These are phyloP conservation scores for Uria aalge DNA, from an alignment of 2,113 vertebrate species.

Conservation along the genomic window DNA sequence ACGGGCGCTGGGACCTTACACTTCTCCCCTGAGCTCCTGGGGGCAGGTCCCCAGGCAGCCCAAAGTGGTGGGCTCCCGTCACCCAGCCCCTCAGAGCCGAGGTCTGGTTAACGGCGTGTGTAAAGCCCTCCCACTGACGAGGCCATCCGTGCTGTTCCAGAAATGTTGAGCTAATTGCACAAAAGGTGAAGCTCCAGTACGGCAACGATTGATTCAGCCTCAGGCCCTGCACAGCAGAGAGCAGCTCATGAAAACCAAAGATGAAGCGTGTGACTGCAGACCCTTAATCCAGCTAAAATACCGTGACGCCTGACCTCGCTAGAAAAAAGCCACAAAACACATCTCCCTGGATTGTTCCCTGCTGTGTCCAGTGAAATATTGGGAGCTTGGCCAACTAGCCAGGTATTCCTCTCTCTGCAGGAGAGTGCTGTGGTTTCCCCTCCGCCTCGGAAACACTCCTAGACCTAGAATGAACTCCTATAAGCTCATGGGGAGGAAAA, in stretches of 20 bases:
- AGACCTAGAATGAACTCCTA: not conserved
- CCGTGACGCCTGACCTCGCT: not conserved
- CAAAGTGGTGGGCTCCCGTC: not conserved
- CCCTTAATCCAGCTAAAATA: constrained; percentile 21
- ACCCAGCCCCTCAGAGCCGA: not conserved
- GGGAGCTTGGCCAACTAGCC: not conserved
- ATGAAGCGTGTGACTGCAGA: not conserved
- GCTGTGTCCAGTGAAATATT: not conserved
- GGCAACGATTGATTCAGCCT: not conserved
- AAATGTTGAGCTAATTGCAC: not conserved
- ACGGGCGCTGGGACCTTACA: not conserved
- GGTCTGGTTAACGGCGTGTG: not conserved
- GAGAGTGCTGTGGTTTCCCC: not conserved
- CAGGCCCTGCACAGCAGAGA: not conserved
- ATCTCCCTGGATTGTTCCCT: not conserved
- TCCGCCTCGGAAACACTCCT: not conserved
- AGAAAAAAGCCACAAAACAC: not conserved
- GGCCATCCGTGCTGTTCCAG: not conserved
- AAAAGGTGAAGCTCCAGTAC: not conserved
- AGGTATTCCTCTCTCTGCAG: not conserved
- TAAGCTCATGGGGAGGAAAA: not conserved
- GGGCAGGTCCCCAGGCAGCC: not conserved
- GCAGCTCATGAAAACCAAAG: not conserved
- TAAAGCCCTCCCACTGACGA: not conserved
- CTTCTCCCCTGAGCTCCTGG: not conserved